phyloP scores from a whole-genome alignment of 53 echinoderm and acorn worm genomes.

The Temnopleurus reevesii region DNA sequence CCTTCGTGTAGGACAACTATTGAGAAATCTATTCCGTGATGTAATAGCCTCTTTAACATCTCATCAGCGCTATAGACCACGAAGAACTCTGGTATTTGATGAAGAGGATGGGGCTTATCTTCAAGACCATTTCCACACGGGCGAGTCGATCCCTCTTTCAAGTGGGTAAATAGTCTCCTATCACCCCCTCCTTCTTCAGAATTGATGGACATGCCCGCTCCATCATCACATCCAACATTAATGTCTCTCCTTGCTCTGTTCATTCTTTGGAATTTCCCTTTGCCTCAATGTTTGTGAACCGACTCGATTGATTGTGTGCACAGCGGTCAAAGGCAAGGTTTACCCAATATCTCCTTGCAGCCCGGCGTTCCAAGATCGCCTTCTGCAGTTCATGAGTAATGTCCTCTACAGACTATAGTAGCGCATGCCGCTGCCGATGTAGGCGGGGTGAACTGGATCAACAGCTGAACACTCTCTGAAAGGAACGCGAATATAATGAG shows the following conservation, averaged over 20 bases:
- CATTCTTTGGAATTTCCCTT: background rate
- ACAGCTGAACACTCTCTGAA: conserved; percentile 2
- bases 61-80: background rate
- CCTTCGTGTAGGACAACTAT: too few relatives aligned
- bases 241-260: background rate
- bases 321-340: conserved; percentile 6
- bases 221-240: background rate
- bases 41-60: background rate
- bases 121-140: background rate
- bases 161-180: background rate
- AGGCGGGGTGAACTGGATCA: background rate
- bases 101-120: background rate
- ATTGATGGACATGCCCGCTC: background rate
- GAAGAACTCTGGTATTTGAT: background rate
- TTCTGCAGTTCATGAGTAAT: background rate
- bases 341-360: background rate
- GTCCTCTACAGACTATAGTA: background rate
- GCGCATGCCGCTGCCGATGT: too few relatives aligned
- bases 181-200: background rate
- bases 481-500: background rate
- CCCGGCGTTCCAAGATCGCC: background rate
- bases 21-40: too few relatives aligned
- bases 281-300: background rate
- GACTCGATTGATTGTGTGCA: background rate
- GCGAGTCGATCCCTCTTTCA: background rate